These are phyloP conservation scores for Atethmia centrago DNA, from an alignment of 2,888 invertebrate species.

Conservation along the genomic window DNA sequence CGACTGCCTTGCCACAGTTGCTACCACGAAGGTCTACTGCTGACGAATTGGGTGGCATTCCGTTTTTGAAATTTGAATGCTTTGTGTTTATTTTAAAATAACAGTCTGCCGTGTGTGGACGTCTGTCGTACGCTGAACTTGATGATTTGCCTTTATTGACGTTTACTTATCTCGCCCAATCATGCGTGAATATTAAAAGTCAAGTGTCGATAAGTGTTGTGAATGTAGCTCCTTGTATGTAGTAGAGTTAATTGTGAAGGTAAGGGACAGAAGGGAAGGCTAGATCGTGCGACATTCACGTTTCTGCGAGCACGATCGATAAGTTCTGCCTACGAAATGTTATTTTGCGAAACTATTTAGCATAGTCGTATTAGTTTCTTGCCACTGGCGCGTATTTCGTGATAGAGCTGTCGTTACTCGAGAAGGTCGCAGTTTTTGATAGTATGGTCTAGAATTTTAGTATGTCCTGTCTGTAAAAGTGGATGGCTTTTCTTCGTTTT, in stretches of 20 bases:
- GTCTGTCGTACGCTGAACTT: constrained; percentile 52
- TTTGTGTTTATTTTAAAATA: constrained; percentile 48
- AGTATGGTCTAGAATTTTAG: constrained; percentile 39
- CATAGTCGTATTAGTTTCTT: constrained; percentile 49
- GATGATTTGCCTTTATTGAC: constrained; percentile 29
- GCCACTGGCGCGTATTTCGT: constrained; percentile 45
- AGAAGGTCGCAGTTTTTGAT: constrained; percentile 37
- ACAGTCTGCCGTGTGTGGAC: constrained; percentile 33
- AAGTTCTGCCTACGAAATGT: constrained; percentile 51
- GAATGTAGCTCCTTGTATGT: constrained; percentile 25
- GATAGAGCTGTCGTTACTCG: constrained; percentile 45
- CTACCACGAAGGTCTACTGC: constrained; percentile 66
- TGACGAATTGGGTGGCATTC: constrained; percentile 58
- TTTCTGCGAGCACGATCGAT: constrained; percentile 59
- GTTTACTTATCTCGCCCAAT: constrained; percentile 1
- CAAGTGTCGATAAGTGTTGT: constrained; percentile 17
- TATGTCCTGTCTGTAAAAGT: constrained; percentile 10
- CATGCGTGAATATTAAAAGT: constrained; percentile 20
- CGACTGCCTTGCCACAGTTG: constrained; percentile 49
- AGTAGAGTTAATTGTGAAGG: constrained; percentile 43
- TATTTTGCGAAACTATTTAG: constrained; percentile 61
- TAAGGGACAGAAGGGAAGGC: constrained; percentile 51
- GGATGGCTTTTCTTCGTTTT: constrained; percentile 20
- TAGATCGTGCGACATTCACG: constrained; percentile 63
- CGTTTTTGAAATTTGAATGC: constrained; percentile 66